These are phyloP conservation scores for Tetragonisca angustula DNA, from an alignment of 2,888 invertebrate genomes.

Conservation along the genomic window DNA sequence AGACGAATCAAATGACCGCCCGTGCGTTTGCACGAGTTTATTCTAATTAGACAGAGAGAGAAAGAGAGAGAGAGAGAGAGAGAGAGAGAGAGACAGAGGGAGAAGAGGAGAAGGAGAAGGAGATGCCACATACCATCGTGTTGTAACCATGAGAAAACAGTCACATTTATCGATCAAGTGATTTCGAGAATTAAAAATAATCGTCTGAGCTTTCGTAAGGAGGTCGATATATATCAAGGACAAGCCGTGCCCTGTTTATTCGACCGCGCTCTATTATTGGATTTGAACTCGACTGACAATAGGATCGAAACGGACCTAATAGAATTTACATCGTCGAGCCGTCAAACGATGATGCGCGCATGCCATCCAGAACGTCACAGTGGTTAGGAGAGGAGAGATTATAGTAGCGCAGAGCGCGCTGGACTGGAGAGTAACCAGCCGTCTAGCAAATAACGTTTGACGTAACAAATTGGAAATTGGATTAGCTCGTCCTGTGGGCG, in stretches of 20 bases:
- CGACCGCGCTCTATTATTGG: constrained; percentile 59
- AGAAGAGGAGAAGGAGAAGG: neutral
- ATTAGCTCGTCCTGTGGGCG: constrained; percentile 19
- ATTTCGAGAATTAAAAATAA: constrained; percentile 65
- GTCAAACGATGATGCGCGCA: constrained; percentile 4
- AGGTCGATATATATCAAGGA: constrained; percentile 63
- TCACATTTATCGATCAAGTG: constrained; percentile 51
- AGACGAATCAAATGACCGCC: constrained; percentile 46
- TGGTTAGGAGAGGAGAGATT: constrained; percentile 21
- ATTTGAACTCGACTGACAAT: constrained; percentile 56
- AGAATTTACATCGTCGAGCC: constrained; percentile 47
- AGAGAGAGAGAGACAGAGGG: no score
- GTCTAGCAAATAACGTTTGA: constrained; percentile 23
- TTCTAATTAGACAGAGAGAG: neutral
- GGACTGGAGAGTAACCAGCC: constrained; percentile 23
- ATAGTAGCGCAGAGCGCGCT: constrained; percentile 20
- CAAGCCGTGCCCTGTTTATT: constrained; percentile 59
- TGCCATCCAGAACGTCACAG: constrained; percentile 11
- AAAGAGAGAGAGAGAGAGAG: no score
- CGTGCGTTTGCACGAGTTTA: constrained; percentile 25
- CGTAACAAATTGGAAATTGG: constrained; percentile 45
- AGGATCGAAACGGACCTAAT: constrained; percentile 58
- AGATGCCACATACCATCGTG: neutral
- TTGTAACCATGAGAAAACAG: constrained; percentile 37
- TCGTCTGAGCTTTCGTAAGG: constrained; percentile 60